Conservation (phyloP, 2,888 invertebrate species). For the Liodrosophila aerea region DNA sequence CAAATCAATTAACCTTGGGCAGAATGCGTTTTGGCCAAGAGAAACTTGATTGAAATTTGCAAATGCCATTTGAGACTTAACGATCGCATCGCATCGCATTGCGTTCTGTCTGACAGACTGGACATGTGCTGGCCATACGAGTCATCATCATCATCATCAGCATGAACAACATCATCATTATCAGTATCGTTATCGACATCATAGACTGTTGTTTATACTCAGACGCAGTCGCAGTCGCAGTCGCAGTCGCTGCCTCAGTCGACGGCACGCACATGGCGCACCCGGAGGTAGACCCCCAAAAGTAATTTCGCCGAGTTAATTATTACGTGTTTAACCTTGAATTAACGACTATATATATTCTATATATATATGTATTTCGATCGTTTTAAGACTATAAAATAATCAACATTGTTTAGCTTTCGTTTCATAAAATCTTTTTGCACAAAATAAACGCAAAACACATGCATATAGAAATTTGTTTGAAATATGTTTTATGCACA, state of each 20-base stretch:
- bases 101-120: conserved; percentile 10
- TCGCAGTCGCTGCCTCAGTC: conserved; percentile 8
- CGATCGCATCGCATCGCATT: conserved; percentile 6
- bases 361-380: conserved; percentile 54
- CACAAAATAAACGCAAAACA: conserved; percentile 38
- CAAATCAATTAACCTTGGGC: conserved; percentile 73
- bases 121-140: conserved; percentile 63
- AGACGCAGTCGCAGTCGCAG: not conserved
- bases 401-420: conserved; percentile 73
- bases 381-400: conserved; percentile 75
- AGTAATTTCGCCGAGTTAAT: conserved; percentile 70
- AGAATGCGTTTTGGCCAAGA: conserved; percentile 58
- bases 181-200: conserved; percentile 25
- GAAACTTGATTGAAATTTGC: too few relatives aligned
- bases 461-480: conserved; percentile 8
- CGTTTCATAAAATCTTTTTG: conserved; percentile 52
- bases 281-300: conserved; percentile 45
- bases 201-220: conserved; percentile 22
- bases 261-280: conserved; percentile 50
- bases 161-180: conserved; percentile 29
- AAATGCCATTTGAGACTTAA: conserved; percentile 54
- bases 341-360: conserved; percentile 43
- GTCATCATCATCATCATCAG: conserved; percentile 24
- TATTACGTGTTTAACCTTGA: conserved; percentile 76
- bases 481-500: not conserved